Conservation (phyloP, 2,113 vertebrate genomes). For the Brachypteracias leptosomus region DNA sequence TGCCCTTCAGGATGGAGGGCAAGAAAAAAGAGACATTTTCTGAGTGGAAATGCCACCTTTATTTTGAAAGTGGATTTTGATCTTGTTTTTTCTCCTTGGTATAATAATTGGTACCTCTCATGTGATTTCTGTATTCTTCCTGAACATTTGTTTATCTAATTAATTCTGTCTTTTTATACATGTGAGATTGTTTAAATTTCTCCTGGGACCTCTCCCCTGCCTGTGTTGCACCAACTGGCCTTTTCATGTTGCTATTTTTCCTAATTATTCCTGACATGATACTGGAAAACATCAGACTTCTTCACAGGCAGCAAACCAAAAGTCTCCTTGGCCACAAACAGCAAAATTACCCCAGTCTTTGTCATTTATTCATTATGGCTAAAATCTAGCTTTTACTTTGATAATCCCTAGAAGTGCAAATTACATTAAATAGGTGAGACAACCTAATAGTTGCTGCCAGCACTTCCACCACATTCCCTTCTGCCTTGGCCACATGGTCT, state of each 20-base stretch:
- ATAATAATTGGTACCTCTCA: neutral
- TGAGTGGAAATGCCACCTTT: neutral
- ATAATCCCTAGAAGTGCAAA: neutral
- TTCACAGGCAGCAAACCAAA: neutral
- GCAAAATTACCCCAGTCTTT: neutral
- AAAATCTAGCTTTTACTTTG: neutral
- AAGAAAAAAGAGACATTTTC: neutral
- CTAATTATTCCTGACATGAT: neutral
- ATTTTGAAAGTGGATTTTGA: conserved; percentile 7
- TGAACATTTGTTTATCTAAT: neutral
- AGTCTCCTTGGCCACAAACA: neutral
- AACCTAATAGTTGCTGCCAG: neutral
- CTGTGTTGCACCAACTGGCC: neutral
- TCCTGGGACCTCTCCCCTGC: neutral
- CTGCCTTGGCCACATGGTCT: neutral
- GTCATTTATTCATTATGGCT: neutral
- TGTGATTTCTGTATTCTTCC: neutral
- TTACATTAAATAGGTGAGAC: neutral
- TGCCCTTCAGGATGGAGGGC: neutral
- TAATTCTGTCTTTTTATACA: neutral
- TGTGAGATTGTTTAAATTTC: conserved; percentile 7
- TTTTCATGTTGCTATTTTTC: conserved; percentile 34
- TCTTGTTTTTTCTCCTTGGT: neutral
- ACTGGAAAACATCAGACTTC: neutral
- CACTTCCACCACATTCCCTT: neutral